Base-by-base conservation (phyloP, 2,888 invertebrate species). In the Andrena minutula region DNA sequence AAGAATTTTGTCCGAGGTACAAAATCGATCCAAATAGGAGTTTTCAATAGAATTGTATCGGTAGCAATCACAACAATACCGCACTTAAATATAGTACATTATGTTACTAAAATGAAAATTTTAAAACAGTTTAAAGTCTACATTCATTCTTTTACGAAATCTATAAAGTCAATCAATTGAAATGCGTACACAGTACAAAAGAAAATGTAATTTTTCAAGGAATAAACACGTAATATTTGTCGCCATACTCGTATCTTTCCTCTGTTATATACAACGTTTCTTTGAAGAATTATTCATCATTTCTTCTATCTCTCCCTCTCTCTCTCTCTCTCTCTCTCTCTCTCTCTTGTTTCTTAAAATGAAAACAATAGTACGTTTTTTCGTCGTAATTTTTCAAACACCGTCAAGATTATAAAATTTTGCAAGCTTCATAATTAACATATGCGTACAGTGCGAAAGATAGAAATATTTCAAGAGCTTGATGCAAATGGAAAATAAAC, bases 91-190 rank as follows among this genome's bases (percentile, higher is more conserved):
- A 71, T 76, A 85, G 58, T 83, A 78, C 65, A 77, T 86, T 88
- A 89, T 66, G 84, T 86, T 84, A 85, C 83, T 87, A 88, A 82
- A 83, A 53, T 80, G 83, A 82, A 78, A 78, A 41, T 77, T 86
- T 88, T 82, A 84, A 84, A 86, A 80, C 79, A 87, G 75, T 89
- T 89, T 84, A 83, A 91, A 88, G 86, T 85, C 85, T 90, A 89
- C 79, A 86, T 84, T 83, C 69, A 88, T 65, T 83, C 79, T 79
- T 88, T 85, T 75, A 78, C 53, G 64, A 82, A 79, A 66, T 41
- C 51, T 63, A 68, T 75, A 79, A 74, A 82, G 76, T 63, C 69
- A 72, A 71, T 72, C 20, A 41, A 51, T 75, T 72, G 71, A 68
- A 60, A 71, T 78, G 69, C 65, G 81, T 64, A 65, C 72, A 73